These are phyloP conservation scores for Drosophila elegans DNA, from an alignment of 1,140 invertebrate species.

Conservation along the genomic window DNA sequence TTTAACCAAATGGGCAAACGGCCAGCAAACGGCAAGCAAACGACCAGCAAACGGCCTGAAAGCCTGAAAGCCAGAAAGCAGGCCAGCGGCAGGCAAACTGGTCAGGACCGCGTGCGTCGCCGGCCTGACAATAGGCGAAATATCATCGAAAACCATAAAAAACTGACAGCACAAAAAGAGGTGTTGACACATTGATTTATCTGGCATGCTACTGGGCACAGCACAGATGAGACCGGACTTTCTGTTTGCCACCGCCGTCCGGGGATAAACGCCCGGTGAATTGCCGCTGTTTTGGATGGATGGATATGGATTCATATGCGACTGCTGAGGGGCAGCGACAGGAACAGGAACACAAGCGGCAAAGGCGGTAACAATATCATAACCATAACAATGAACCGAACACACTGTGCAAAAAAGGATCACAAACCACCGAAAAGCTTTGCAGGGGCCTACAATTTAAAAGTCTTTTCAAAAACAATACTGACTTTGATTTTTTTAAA, in stretches of 20 bases:
- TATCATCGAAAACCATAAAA: constrained; percentile 84
- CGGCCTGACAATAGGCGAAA: constrained; percentile 82
- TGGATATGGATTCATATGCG: constrained; percentile 74
- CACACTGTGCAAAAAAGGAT: constrained; percentile 20
- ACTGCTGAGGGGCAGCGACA: constrained; percentile 5
- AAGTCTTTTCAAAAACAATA: too few species aligned
- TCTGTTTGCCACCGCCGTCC: neutral
- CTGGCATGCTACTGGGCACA: constrained; percentile 84
- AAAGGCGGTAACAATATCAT: constrained; percentile 74
- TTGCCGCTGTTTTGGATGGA: constrained; percentile 56
- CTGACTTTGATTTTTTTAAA: too few species aligned
- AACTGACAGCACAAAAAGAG: constrained; percentile 85
- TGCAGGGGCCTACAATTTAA: too few species aligned
- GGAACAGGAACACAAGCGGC: constrained; percentile 15
- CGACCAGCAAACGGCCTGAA: constrained; percentile 20
- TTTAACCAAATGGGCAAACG: constrained; percentile 75
- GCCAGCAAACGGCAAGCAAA: neutral
- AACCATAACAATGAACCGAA: constrained; percentile 60
- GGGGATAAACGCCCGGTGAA: constrained; percentile 24
- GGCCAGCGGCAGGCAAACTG: constrained; percentile 38
- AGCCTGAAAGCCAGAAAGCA: constrained; percentile 15
- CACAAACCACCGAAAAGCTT: neutral
- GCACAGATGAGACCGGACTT: constrained; percentile 65
- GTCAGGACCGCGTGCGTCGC: constrained; percentile 55
- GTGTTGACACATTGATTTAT: constrained; percentile 85